A percentile compares a stretch with the other conserved stretches of the same genome.
Evolutionary conservation across 2,797 vertebrate genomes (phyloP).

Genomic region (Cheirogaleus major): DNA sequence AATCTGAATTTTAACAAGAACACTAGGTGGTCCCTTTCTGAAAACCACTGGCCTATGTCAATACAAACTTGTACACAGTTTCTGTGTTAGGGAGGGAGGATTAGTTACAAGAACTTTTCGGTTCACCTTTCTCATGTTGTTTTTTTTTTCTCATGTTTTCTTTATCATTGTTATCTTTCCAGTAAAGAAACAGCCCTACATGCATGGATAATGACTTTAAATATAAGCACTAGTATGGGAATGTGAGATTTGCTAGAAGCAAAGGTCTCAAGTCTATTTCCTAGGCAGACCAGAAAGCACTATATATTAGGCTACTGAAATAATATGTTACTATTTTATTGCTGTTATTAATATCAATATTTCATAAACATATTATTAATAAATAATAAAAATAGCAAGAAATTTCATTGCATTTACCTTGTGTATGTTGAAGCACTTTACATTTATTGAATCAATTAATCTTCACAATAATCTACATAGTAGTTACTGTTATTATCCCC

Average conservation of each 20-base stretch:
- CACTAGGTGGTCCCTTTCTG: background rate
- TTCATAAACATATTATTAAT: background rate
- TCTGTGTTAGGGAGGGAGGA: background rate
- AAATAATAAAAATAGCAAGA: background rate
- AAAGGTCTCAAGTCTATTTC: background rate
- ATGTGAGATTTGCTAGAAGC: background rate
- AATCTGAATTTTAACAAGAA: background rate
- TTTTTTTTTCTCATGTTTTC: background rate
- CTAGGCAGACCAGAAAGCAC: background rate
- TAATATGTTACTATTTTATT: background rate
- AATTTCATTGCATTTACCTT: background rate
- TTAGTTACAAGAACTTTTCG: background rate
- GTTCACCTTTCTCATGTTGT: background rate
- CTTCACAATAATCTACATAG: background rate
- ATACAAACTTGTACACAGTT: background rate
- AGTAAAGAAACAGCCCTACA: background rate
- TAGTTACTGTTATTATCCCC: background rate
- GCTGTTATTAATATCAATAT: background rate
- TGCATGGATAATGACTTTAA: background rate
- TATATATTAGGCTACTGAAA: background rate
- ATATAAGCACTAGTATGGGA: background rate
- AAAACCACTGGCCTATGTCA: background rate
- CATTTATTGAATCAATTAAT: background rate
- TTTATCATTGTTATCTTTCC: background rate
- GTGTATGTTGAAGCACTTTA: background rate